Conservation (phyloP, 2,113 vertebrate genomes). For the Cyanoramphus novaezelandiae region DNA sequence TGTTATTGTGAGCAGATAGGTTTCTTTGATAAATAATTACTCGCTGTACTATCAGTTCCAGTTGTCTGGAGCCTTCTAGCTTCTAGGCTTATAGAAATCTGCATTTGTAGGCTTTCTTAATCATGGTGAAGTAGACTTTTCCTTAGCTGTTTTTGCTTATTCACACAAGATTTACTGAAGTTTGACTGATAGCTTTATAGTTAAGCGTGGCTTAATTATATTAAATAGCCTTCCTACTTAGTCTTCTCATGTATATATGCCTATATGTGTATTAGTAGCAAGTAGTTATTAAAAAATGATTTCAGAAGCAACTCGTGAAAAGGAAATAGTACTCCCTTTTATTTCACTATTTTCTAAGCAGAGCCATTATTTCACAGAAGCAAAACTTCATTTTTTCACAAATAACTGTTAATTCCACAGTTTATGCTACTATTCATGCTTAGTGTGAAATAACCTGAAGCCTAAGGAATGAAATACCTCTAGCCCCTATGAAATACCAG, state of each 20-base stretch:
- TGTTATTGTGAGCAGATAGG: not conserved
- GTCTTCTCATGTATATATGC: not conserved
- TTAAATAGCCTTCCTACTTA: not conserved
- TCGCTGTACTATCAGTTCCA: not conserved
- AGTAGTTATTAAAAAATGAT: not conserved
- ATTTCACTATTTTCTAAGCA: not conserved
- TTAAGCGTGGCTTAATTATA: not conserved
- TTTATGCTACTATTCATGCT: not conserved
- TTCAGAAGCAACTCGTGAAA: not conserved
- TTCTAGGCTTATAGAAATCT: not conserved
- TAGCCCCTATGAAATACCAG: not conserved
- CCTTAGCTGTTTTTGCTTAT: not conserved
- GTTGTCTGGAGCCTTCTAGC: not conserved
- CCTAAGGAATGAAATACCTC: not conserved
- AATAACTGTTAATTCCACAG: not conserved
- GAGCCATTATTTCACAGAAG: not conserved
- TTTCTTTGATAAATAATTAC: not conserved
- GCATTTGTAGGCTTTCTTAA: not conserved
- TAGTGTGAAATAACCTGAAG: not conserved
- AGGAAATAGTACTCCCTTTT: not conserved
- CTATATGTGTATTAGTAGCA: not conserved
- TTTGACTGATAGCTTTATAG: not conserved
- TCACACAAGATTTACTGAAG: not conserved
- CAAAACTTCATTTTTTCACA: not conserved
- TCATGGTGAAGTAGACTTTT: not conserved